Evolutionary conservation across 2,888 invertebrate genomes (phyloP).

Genomic region (Drosophila neoperkinsi): DNA sequence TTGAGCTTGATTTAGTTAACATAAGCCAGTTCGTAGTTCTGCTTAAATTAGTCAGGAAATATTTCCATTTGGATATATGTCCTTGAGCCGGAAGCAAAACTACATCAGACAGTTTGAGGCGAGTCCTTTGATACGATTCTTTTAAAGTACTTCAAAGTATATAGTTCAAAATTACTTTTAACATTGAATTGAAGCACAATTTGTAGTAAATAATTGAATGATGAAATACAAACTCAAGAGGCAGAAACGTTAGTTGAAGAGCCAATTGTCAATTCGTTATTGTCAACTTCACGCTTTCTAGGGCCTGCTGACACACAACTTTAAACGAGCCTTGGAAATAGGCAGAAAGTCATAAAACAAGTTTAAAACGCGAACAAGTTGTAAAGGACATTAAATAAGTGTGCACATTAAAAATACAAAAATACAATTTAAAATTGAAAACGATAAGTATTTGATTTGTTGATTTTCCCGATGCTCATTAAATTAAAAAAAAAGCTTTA

Average conservation of each 20-base stretch:
- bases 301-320: not conserved
- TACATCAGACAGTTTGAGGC: not conserved
- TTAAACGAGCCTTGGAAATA: not conserved
- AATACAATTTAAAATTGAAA: constrained; percentile 7
- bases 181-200: not conserved
- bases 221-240: not conserved
- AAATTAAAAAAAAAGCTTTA: constrained; percentile 6
- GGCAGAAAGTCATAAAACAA: not conserved
- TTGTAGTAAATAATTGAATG: not conserved
- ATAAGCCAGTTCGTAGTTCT: not conserved
- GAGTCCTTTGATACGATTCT: not conserved
- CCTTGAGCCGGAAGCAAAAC: not conserved
- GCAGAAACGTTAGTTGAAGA: not conserved
- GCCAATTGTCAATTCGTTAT: not conserved
- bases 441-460: constrained; percentile 1
- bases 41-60: not conserved
- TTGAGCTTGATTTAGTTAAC: constrained; percentile 24
- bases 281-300: not conserved
- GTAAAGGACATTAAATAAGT: constrained; percentile 1
- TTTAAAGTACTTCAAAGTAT: not conserved
- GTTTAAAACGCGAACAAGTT: not conserved
- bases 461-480: constrained; percentile 1
- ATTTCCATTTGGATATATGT: not conserved
- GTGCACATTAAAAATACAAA: not conserved
- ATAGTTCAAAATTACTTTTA: not conserved